These are phyloP conservation scores for Epinephelus lanceolatus DNA, from an alignment of 2,113 vertebrate species.

Conservation along the genomic window DNA sequence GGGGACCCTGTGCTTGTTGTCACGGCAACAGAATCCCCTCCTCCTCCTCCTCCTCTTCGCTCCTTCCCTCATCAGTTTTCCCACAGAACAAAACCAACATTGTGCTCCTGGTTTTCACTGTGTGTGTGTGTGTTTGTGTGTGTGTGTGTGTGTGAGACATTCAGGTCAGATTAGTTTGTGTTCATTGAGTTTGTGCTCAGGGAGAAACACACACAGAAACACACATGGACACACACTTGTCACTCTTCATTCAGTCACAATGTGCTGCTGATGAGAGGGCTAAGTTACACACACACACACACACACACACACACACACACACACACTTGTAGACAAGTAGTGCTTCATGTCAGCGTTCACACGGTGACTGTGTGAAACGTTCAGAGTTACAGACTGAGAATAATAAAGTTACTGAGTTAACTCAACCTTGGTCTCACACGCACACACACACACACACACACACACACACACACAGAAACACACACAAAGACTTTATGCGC, in stretches of 20 bases:
- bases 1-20: conserved; percentile 65
- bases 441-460: no score
- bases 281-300: conserved; percentile 7
- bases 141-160: conserved; percentile 64
- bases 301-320: conserved; percentile 25
- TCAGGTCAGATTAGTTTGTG: conserved; percentile 82
- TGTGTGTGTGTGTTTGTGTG: conserved; percentile 49
- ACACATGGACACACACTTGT: conserved; percentile 8
- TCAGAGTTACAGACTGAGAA: background rate
- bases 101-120: conserved; percentile 68
- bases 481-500: no score
- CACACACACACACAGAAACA: no score
- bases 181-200: conserved; percentile 66
- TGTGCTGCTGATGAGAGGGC: conserved; percentile 38
- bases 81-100: conserved; percentile 85
- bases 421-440: no score
- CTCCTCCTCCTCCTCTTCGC: conserved; percentile 35
- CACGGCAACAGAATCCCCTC: conserved; percentile 68
- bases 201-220: conserved; percentile 29
- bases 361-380: conserved; percentile 6
- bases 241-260: conserved; percentile 26
- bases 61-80: conserved; percentile 74
- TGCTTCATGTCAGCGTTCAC: conserved; percentile 42
- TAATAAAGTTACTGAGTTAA: no score
- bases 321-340: conserved; percentile 8